Evolutionary conservation across 2,113 vertebrate species (phyloP).

Genomic region (Cynocephalus volans): DNA sequence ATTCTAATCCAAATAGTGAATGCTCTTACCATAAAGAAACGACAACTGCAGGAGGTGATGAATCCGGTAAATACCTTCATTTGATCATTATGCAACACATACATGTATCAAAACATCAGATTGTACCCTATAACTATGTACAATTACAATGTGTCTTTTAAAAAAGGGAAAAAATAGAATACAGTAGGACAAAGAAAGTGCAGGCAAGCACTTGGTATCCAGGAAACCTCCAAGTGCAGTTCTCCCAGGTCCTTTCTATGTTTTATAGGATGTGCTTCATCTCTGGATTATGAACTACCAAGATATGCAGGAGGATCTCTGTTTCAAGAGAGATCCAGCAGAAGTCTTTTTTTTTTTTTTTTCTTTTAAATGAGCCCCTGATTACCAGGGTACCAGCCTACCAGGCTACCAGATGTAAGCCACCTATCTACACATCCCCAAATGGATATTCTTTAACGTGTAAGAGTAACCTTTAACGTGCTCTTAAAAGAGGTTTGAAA

Average conservation of each 20-base stretch:
- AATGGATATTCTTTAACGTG: no score
- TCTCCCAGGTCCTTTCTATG: not conserved
- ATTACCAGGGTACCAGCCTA: not conserved
- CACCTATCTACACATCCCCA: not conserved
- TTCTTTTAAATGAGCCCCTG: not conserved
- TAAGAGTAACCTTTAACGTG: no score
- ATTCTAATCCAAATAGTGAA: not conserved
- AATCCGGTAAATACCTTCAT: no score
- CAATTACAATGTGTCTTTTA: no score
- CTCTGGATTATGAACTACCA: not conserved
- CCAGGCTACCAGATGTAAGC: not conserved
- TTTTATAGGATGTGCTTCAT: not conserved
- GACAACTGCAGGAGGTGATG: no score
- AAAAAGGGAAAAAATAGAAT: not conserved
- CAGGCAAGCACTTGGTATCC: not conserved
- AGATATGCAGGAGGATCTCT: not conserved
- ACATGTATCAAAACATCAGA: no score
- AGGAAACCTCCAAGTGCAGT: rapidly evolving
- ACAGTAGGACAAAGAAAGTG: not conserved
- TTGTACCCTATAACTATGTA: no score
- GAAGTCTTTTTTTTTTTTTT: not conserved
- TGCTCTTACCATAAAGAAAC: no score
- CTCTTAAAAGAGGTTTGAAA: no score
- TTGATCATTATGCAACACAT: no score
- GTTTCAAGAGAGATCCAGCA: not conserved